Evolutionary conservation across 2,888 invertebrate genomes (phyloP).

Genomic region (Aleiodes testaceus): DNA sequence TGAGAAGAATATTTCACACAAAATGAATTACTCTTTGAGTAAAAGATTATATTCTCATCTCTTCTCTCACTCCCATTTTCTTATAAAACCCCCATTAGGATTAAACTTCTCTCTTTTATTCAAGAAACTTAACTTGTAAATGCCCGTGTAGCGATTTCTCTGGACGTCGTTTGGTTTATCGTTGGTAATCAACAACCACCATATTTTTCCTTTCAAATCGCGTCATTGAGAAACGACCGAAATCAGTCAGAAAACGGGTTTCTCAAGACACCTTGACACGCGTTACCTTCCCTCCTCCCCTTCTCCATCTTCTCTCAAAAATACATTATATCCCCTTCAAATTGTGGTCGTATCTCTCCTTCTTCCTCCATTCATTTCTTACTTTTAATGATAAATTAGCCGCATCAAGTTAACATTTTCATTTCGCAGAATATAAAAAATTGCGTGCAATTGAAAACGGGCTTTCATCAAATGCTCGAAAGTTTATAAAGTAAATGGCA

Average conservation of each 20-base stretch:
- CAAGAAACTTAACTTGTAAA: conserved; percentile 20
- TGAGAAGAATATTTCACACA: not conserved
- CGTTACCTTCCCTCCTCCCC: conserved; percentile 20
- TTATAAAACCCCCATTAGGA: conserved; percentile 14
- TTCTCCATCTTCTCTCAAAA: not conserved
- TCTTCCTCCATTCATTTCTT: not conserved
- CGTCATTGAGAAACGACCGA: conserved; percentile 45
- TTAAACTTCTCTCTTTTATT: conserved; percentile 1
- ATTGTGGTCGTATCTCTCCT: not conserved
- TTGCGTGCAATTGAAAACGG: too few species aligned
- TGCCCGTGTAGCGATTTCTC: conserved; percentile 27
- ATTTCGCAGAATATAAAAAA: not conserved
- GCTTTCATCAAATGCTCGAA: not conserved
- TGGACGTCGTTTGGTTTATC: conserved; percentile 18
- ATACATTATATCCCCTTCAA: conserved; percentile 21
- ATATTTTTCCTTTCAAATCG: conserved; percentile 43
- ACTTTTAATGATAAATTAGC: not conserved
- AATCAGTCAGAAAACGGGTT: conserved; percentile 44
- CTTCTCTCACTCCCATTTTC: conserved; percentile 1
- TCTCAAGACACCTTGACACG: conserved; percentile 17
- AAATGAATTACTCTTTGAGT: conserved; percentile 15
- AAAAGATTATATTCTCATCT: conserved; percentile 18
- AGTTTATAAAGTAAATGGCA: too few species aligned
- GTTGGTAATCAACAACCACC: conserved; percentile 27
- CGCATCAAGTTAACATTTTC: not conserved